Conservation (phyloP, 1,140 invertebrate species). For the Atopsyche davidsoni region DNA sequence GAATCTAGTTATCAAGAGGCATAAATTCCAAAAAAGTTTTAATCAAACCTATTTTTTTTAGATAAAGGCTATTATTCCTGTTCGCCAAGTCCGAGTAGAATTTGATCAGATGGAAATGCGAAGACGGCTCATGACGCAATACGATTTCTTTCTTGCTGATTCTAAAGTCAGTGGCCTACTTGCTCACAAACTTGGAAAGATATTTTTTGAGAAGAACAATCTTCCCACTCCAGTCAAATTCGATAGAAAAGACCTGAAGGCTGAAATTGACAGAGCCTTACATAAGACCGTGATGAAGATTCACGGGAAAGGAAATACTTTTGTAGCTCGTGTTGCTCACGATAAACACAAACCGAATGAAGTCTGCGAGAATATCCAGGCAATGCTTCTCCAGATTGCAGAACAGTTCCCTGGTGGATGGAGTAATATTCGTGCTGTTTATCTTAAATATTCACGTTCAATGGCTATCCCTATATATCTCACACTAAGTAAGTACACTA, state of each 20-base stretch:
- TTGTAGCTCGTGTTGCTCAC: conserved; percentile 51
- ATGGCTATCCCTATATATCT: conserved; percentile 55
- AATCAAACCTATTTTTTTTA: conserved; percentile 8
- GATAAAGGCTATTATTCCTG: conserved; percentile 52
- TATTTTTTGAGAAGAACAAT: conserved; percentile 56
- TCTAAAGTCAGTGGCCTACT: conserved; percentile 55
- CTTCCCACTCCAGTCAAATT: conserved; percentile 52
- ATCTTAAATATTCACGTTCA: conserved; percentile 51
- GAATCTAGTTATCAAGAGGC: neutral
- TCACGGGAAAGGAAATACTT: conserved; percentile 50
- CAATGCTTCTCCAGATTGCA: conserved; percentile 44
- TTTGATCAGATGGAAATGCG: conserved; percentile 61
- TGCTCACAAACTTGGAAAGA: conserved; percentile 54
- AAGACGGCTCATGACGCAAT: conserved; percentile 52
- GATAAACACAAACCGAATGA: conserved; percentile 47
- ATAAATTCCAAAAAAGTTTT: neutral
- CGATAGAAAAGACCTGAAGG: conserved; percentile 48
- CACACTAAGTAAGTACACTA: conserved; percentile 52
- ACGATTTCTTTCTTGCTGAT: conserved; percentile 60
- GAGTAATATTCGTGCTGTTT: conserved; percentile 54
- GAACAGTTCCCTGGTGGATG: conserved; percentile 58
- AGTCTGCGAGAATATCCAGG: conserved; percentile 53
- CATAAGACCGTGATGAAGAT: conserved; percentile 52
- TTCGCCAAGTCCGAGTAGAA: conserved; percentile 57
- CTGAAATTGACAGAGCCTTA: conserved; percentile 51